Conservation (phyloP, 2,888 invertebrate species). For the Sturmia bella region DNA sequence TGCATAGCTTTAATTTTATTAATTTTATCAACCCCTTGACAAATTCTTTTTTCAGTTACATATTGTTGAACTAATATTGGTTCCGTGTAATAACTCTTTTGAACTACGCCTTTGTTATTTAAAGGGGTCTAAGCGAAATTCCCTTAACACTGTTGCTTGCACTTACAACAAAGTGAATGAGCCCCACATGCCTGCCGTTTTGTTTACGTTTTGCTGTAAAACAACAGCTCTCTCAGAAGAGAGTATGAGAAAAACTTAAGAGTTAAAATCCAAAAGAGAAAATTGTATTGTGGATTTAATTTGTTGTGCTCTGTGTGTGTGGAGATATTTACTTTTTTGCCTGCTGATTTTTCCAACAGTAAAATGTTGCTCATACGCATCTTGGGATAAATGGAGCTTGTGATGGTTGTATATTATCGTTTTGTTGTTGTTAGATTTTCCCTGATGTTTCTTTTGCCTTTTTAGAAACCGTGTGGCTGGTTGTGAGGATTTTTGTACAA, state of each 20-base stretch:
- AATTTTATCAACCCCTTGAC: too few species aligned
- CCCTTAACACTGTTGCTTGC: slow-evolving; percentile 60
- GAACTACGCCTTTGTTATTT: too few species aligned
- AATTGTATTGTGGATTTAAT: slow-evolving; percentile 61
- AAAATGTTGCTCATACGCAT: slow-evolving; percentile 64
- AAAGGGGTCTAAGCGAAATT: background rate
- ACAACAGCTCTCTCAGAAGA: background rate
- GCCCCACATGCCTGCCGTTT: background rate
- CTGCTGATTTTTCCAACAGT: background rate
- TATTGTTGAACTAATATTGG: too few species aligned
- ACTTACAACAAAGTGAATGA: slow-evolving; percentile 1
- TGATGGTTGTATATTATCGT: slow-evolving; percentile 49
- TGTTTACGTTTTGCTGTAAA: background rate
- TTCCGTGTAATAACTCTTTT: too few species aligned
- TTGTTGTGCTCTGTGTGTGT: slow-evolving; percentile 28
- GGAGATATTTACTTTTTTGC: background rate
- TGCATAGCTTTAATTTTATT: too few species aligned
- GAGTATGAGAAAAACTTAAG: background rate
- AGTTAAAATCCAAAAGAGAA: background rate
- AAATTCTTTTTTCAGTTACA: too few species aligned
- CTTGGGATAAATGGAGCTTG: slow-evolving; percentile 67
- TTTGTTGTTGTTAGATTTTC: slow-evolving; percentile 43
- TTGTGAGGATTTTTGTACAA: slow-evolving; percentile 62
- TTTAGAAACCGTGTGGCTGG: slow-evolving; percentile 23
- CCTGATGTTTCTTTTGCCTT: slow-evolving; percentile 11